Base-by-base conservation (phyloP, 1,140 invertebrate genomes). In the Lanistes nyassanus region DNA sequence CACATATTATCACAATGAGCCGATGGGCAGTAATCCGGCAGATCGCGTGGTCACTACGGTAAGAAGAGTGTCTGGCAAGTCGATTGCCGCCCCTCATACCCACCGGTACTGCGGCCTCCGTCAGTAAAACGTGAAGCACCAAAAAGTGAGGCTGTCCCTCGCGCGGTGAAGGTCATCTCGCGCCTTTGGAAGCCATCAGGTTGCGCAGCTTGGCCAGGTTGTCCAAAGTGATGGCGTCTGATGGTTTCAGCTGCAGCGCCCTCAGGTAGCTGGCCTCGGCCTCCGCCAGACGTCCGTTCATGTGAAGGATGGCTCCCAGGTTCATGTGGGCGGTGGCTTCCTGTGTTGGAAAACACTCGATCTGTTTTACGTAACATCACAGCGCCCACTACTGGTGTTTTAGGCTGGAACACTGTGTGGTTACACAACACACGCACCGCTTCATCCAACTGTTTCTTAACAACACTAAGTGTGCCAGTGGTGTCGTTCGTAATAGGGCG, bases 301-400 rank as follows among this genome's bases (percentile, higher is more conserved):
- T 90, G 89, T 98, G 96, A 34, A 97, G 90, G 85, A 98, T 98
- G 58, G 96, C 96, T 26, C 96, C 97, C 47, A 98, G 90, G 88
- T 98, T 98, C 83, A 96, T 96, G 88, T 97, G 95, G 71, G 94
- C 94, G 74, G 94, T 92, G 0, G 96, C 94, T 83, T 97, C 94
- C 93, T 95, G 91, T 34, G 90, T 90, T 78, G 66, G 66, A 42
- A 5, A 68, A 51, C 42, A 9, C 9, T 9, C 19, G 19, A 9
- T 47, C 42, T 47, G 42, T 47, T 47, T 42, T 47, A 47, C 19
- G 42, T 13, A 47, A 13, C 42, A 47, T 47, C 42, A 47, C 42
- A 47, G 2, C 42, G 5, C 42, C 2, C 42, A 47, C 42, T 13
- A 16, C 2, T 3, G 19, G 9, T 13, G 9, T 47, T 13, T 47